Evolutionary conservation across 1,140 invertebrate genomes (phyloP).

Genomic region (Microplitis mediator): DNA sequence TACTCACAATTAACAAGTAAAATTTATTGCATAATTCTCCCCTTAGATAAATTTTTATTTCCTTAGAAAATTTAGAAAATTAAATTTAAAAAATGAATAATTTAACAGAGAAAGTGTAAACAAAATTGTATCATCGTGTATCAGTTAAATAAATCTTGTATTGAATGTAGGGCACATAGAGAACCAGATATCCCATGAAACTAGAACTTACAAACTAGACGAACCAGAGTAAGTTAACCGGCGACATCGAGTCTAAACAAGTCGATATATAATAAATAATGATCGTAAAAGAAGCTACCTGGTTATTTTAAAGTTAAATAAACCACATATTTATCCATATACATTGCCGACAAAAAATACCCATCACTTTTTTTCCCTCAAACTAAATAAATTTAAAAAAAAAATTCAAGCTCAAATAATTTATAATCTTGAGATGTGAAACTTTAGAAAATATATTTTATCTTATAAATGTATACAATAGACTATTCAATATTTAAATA

Average conservation of each 20-base stretch:
- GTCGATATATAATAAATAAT: background rate
- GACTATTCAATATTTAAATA: too few species aligned
- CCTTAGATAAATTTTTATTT: background rate
- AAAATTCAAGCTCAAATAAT: too few species aligned
- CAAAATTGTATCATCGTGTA: background rate
- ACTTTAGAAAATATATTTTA: too few species aligned
- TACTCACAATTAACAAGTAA: too few species aligned
- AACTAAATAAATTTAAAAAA: too few species aligned
- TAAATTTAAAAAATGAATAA: background rate
- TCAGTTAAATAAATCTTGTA: conserved; percentile 11
- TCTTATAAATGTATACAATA: too few species aligned
- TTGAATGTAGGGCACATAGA: conserved; percentile 18
- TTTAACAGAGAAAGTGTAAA: conserved; percentile 23
- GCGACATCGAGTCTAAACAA: conserved; percentile 22
- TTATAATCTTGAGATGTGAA: too few species aligned
- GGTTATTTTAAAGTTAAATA: background rate
- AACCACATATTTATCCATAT: background rate
- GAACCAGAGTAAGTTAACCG: conserved; percentile 11
- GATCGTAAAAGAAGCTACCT: background rate
- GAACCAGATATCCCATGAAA: background rate
- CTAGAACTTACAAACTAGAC: background rate
- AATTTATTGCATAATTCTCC: too few species aligned
- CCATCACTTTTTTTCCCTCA: too few species aligned
- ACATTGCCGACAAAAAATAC: background rate
- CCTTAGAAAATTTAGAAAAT: too few species aligned